phyloP scores from a whole-genome alignment of 2,113 vertebrate species.

The Sprattus sprattus region DNA sequence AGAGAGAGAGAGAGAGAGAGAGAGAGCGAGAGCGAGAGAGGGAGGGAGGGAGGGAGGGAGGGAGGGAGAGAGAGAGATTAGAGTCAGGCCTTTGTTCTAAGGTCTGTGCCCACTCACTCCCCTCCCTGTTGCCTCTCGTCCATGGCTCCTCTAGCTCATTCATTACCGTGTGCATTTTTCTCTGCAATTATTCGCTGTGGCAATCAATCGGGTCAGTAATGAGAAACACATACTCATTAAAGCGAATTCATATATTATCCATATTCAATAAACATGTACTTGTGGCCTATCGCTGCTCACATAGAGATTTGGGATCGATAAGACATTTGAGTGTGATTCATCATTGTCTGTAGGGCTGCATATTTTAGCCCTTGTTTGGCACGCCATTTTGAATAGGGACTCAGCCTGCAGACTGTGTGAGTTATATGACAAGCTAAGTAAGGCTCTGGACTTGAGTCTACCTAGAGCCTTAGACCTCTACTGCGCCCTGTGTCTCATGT shows the following conservation, averaged over 20 bases:
- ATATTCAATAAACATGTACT: conserved; percentile 64
- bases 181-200: conserved; percentile 37
- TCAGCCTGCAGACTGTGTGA: neutral
- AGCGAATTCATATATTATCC: conserved; percentile 57
- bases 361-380: conserved; percentile 55
- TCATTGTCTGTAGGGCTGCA: conserved; percentile 55
- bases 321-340: conserved; percentile 54
- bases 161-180: conserved; percentile 37
- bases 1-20: conserved; percentile 31
- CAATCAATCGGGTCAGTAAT: conserved; percentile 47
- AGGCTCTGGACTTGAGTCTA: no score
- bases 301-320: conserved; percentile 58
- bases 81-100: conserved; percentile 52
- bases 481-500: no score
- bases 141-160: conserved; percentile 14
- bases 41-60: conserved; percentile 54
- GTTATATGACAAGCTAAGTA: neutral
- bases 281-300: conserved; percentile 54
- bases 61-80: conserved; percentile 56
- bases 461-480: no score
- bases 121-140: conserved; percentile 16
- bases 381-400: conserved; percentile 15
- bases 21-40: conserved; percentile 40
- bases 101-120: conserved; percentile 27
- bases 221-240: conserved; percentile 51